phyloP scores from a whole-genome alignment of 2,113 vertebrate genomes.

The Lanius ludovicianus region DNA sequence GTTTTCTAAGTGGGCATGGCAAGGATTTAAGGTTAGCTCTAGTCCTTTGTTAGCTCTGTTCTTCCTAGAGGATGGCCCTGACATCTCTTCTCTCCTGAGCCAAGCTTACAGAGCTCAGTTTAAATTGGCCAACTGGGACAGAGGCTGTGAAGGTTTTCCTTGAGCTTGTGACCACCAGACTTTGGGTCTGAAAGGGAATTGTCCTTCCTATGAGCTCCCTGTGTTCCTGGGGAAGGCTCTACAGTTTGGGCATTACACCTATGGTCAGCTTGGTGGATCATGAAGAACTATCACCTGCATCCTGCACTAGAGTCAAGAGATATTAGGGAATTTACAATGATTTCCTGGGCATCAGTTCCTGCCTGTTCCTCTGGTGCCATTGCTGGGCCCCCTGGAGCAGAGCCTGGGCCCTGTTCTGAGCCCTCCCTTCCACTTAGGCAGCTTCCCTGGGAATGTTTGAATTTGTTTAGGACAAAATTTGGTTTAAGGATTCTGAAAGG shows the following conservation, averaged over 20 bases:
- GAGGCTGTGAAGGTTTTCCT: not conserved
- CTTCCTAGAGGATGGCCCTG: not conserved
- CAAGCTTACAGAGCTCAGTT: not conserved
- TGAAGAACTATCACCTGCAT: not conserved
- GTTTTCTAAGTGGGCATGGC: not conserved
- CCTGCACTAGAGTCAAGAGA: not conserved
- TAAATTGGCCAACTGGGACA: not conserved
- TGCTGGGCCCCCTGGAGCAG: not conserved
- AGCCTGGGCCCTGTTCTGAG: not conserved
- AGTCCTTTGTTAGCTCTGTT: not conserved
- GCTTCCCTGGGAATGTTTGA: not conserved
- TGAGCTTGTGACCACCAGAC: not conserved
- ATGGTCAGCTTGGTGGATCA: no score
- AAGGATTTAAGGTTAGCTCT: not conserved
- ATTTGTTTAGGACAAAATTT: not conserved
- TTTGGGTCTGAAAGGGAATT: not conserved
- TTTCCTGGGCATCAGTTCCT: not conserved
- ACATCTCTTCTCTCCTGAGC: not conserved
- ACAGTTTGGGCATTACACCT: not conserved
- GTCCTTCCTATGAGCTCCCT: not conserved
- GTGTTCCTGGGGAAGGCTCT: not conserved
- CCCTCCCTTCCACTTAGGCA: not conserved
- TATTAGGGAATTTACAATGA: fast-evolving
- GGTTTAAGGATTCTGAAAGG: not conserved
- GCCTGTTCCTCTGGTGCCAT: not conserved